A percentile compares a stretch with the other conserved stretches of the same genome.
These are phyloP conservation scores for Stenodema calcarata DNA, from an alignment of 2,888 invertebrate genomes.

Conservation along the genomic window DNA sequence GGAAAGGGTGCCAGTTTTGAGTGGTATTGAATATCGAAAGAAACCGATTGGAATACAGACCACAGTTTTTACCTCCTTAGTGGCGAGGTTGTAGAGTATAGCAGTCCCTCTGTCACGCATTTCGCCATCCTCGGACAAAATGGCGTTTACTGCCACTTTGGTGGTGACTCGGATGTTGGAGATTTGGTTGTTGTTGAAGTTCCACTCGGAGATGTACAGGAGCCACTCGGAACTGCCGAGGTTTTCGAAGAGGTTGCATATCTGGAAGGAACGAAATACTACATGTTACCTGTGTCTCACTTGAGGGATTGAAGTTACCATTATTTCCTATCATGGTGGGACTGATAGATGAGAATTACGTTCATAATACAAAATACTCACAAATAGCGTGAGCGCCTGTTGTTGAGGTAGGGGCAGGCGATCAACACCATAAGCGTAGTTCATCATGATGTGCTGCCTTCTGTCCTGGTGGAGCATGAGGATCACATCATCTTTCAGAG, in stretches of 20 bases:
- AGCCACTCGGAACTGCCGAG: slow-evolving; percentile 90
- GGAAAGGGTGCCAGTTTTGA: neutral
- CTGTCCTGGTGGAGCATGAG: slow-evolving; percentile 89
- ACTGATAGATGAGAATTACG: too few species aligned
- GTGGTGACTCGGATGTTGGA: slow-evolving; percentile 91
- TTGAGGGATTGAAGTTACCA: too few species aligned
- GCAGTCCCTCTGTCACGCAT: slow-evolving; percentile 84
- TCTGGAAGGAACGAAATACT: slow-evolving; percentile 64
- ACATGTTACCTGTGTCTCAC: too few species aligned
- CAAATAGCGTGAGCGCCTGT: slow-evolving; percentile 79
- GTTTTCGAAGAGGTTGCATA: slow-evolving; percentile 90
- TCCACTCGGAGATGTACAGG: slow-evolving; percentile 93
- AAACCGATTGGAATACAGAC: slow-evolving; percentile 73
- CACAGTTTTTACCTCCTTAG: slow-evolving; percentile 97
- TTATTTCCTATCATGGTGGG: too few species aligned
- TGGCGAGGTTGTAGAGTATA: slow-evolving; percentile 87
- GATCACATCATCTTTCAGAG: slow-evolving; percentile 87
- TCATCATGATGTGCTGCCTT: slow-evolving; percentile 85
- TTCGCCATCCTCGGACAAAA: slow-evolving; percentile 73
- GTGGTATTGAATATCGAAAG: neutral
- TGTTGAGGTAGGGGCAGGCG: slow-evolving; percentile 76
- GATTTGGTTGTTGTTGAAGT: slow-evolving; percentile 74
- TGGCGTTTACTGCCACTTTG: slow-evolving; percentile 86
- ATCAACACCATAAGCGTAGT: slow-evolving; percentile 83
- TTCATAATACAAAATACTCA: slow-evolving; percentile 63